Evolutionary conservation across 2,888 invertebrate species (phyloP).

Genomic region (Agapetus fuscipes): DNA sequence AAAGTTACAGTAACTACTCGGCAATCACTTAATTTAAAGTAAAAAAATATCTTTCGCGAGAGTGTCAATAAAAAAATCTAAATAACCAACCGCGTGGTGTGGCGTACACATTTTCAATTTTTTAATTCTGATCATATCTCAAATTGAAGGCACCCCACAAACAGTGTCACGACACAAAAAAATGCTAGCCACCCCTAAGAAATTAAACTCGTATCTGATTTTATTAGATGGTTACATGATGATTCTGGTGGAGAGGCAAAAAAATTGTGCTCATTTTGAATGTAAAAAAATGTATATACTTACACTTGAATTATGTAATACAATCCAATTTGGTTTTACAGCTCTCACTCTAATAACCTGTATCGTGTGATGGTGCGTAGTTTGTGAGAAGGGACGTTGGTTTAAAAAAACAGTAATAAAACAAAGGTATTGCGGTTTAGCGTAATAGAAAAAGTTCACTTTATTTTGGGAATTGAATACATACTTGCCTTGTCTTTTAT

Average conservation of each 20-base stretch:
- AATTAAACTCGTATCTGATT: slow-evolving; percentile 18
- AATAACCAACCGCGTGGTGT: no score
- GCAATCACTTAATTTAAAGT: no score
- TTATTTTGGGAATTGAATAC: slow-evolving; percentile 9
- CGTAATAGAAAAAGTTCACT: slow-evolving; percentile 5
- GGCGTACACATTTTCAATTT: no score
- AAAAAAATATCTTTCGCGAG: no score
- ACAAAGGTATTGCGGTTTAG: slow-evolving; percentile 1
- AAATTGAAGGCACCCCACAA: no score
- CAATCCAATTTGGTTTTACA: slow-evolving; percentile 8
- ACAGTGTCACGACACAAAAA: neutral
- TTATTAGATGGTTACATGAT: slow-evolving; percentile 11
- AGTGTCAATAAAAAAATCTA: no score
- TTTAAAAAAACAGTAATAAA: slow-evolving; percentile 4
- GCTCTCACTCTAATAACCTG: slow-evolving; percentile 8
- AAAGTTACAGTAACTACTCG: no score
- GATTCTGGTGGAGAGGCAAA: slow-evolving; percentile 9
- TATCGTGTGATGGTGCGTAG: slow-evolving; percentile 1
- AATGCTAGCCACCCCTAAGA: slow-evolving; percentile 3
- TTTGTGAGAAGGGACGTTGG: neutral
- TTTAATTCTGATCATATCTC: no score
- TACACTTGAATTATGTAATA: slow-evolving; percentile 3
- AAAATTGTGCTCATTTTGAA: neutral
- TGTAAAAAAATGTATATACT: no score
- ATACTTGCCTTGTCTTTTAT: no score